Evolutionary conservation across 1,140 invertebrate species (phyloP).

Genomic region (Spodoptera frugiperda): DNA sequence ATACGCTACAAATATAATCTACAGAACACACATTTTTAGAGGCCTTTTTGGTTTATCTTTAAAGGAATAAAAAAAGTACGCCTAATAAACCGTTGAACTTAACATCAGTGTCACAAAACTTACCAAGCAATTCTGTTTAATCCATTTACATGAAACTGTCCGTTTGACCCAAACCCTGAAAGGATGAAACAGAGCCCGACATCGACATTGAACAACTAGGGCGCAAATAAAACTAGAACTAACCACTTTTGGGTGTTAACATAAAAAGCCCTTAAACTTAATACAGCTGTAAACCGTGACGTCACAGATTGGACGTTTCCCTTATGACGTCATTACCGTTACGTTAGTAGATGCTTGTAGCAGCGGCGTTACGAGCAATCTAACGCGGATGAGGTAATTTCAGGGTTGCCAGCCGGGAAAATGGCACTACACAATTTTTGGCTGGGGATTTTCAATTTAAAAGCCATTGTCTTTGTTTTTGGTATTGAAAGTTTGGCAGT

Average conservation of each 20-base stretch:
- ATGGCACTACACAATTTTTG: conserved; percentile 14
- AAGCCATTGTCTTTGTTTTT: conserved; percentile 19
- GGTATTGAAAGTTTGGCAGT: conserved; percentile 7
- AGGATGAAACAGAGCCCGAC: no score
- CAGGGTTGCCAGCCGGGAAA: conserved; percentile 16
- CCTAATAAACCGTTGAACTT: no score
- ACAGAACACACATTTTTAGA: no score
- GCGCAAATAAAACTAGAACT: conserved; percentile 10
- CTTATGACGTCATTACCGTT: conserved; percentile 45
- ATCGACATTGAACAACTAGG: not conserved
- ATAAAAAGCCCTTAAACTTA: conserved; percentile 29
- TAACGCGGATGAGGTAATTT: conserved; percentile 44
- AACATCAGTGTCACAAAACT: no score
- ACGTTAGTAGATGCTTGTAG: conserved; percentile 46
- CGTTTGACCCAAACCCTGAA: no score
- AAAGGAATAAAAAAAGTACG: no score
- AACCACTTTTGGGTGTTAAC: not conserved
- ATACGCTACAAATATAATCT: no score
- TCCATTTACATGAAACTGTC: no score
- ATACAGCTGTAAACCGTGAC: conserved; percentile 24
- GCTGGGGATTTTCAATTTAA: conserved; percentile 25
- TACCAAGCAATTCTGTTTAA: not conserved
- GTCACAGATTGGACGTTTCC: conserved; percentile 46
- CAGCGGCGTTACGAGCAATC: conserved; percentile 42
- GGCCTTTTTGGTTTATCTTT: no score